Evolutionary conservation across 2,888 invertebrate species (phyloP).

Genomic region (Lampropteryx suffumata): DNA sequence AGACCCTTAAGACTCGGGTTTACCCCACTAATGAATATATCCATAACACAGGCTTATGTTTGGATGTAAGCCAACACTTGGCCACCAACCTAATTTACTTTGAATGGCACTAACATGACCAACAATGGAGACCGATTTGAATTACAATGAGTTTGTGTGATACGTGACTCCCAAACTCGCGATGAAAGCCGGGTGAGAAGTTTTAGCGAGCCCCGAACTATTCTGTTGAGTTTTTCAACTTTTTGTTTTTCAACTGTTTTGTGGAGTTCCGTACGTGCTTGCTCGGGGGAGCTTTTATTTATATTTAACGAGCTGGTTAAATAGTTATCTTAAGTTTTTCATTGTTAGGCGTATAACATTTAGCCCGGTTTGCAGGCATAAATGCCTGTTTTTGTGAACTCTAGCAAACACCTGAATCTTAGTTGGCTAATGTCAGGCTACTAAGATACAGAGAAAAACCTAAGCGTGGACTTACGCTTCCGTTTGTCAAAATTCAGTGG

Average conservation of each 20-base stretch:
- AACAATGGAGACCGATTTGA: slow-evolving; percentile 42
- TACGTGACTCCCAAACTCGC: slow-evolving; percentile 25
- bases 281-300: slow-evolving; percentile 1
- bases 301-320: not conserved
- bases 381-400: too few relatives aligned
- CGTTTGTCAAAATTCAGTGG: too few relatives aligned
- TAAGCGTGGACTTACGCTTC: too few relatives aligned
- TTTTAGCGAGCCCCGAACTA: slow-evolving; percentile 13
- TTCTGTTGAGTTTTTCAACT: slow-evolving; percentile 14
- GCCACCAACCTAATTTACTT: slow-evolving; percentile 37
- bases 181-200: slow-evolving; percentile 24
- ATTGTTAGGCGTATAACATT: too few relatives aligned
- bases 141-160: slow-evolving; percentile 38
- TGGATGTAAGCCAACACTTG: slow-evolving; percentile 40
- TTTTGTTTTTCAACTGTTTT: slow-evolving; percentile 20
- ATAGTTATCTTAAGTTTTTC: not conserved
- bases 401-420: too few relatives aligned
- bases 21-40: slow-evolving; percentile 21
- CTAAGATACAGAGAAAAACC: too few relatives aligned
- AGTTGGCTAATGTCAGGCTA: too few relatives aligned
- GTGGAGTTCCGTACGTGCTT: slow-evolving; percentile 2
- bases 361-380: too few relatives aligned
- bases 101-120: slow-evolving; percentile 44
- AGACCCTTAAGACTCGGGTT: slow-evolving; percentile 9
- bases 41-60: slow-evolving; percentile 26